Conservation (phyloP, 92 coral and sea anemone genomes). For the Zoanthus sociatus region DNA sequence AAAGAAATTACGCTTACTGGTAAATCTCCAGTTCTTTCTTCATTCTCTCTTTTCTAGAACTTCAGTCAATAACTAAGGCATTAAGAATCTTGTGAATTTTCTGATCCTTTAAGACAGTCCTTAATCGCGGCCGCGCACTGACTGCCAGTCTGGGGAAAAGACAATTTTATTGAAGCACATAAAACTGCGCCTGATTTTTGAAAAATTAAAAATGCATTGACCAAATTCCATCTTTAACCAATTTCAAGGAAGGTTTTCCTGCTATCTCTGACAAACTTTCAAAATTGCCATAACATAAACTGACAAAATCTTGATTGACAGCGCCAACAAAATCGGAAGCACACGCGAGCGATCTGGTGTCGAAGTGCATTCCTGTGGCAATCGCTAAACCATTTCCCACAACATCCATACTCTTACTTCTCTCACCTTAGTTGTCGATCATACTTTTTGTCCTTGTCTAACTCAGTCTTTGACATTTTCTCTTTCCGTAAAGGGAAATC, state of each 20-base stretch:
- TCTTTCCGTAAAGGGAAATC: conserved; percentile 73
- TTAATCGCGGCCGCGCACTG: too few species aligned
- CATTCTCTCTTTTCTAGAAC: too few species aligned
- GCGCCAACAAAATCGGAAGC: conserved; percentile 26
- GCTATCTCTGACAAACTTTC: not conserved
- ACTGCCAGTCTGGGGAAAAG: too few species aligned
- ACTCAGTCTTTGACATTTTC: conserved; percentile 91
- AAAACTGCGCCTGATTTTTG: too few species aligned
- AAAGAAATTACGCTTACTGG: not conserved
- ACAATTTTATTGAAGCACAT: too few species aligned
- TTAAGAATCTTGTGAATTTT: too few species aligned
- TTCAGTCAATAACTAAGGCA: too few species aligned
- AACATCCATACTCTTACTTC: not conserved
- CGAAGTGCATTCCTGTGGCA: not conserved
- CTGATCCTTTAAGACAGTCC: too few species aligned
- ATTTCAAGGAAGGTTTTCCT: not conserved
- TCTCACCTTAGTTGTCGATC: conserved; percentile 97
- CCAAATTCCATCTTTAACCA: not conserved
- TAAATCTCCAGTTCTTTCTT: too few species aligned
- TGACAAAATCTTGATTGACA: conserved; percentile 10
- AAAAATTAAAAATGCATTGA: not conserved
- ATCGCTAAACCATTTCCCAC: not conserved
- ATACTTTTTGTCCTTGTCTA: conserved; percentile 97
- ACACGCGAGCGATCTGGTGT: not conserved
- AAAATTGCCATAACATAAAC: not conserved